phyloP scores from a whole-genome alignment of 2,888 invertebrate genomes.

The Hecatera dysodea region DNA sequence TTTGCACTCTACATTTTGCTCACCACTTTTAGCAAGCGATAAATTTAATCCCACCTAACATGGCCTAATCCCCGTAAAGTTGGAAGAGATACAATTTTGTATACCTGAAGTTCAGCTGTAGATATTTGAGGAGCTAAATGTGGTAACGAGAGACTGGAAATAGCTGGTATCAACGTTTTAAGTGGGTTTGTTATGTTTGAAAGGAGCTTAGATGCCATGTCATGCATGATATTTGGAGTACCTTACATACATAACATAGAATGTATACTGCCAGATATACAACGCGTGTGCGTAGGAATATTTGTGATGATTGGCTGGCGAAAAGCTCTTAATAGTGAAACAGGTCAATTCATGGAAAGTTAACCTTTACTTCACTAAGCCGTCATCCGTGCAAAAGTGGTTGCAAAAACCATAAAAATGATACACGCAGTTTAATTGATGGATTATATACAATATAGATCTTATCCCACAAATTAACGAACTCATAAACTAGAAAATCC shows the following conservation, averaged over 20 bases:
- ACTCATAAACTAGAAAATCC: conserved; percentile 8
- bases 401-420: conserved; percentile 6
- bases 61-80: conserved; percentile 24
- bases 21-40: conserved; percentile 29
- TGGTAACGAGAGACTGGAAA: not conserved
- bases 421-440: conserved; percentile 1
- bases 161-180: not conserved
- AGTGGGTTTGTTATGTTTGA: not conserved
- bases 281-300: not conserved
- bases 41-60: conserved; percentile 41
- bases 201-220: not conserved
- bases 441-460: conserved; percentile 18
- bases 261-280: not conserved
- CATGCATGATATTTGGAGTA: not conserved
- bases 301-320: too few relatives aligned
- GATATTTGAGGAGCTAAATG: conserved; percentile 13
- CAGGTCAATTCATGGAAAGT: not conserved
- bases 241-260: too few relatives aligned
- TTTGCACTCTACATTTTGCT: conserved; percentile 39
- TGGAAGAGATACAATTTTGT: conserved; percentile 22
- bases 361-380: not conserved
- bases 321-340: too few relatives aligned
- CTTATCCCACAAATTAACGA: conserved; percentile 23
- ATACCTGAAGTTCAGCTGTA: not conserved
- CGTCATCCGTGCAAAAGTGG: not conserved